phyloP scores from a whole-genome alignment of 2,797 vertebrate genomes.

The Girardinus metallicus region DNA sequence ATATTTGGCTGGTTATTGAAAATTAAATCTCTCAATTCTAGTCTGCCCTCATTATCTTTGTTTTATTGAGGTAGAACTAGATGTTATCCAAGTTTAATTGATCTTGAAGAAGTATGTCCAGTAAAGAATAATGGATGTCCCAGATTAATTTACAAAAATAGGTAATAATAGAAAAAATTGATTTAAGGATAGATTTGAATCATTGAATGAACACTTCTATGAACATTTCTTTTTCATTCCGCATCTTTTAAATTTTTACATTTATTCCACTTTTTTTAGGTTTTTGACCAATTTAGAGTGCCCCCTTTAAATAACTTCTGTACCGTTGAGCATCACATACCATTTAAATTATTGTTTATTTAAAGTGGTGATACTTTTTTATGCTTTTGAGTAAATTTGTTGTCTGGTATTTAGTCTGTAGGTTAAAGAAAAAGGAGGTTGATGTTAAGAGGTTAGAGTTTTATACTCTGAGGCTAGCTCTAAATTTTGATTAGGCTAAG shows the following conservation, averaged over 20 bases:
- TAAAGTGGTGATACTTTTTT: not conserved
- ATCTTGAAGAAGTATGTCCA: not conserved
- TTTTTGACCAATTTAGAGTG: not conserved
- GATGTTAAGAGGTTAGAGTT: slow-evolving; percentile 19
- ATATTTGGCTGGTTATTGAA: not conserved
- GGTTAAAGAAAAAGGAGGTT: slow-evolving; percentile 15
- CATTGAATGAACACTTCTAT: not conserved
- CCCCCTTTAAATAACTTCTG: not conserved
- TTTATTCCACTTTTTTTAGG: not conserved
- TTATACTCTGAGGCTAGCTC: slow-evolving; percentile 13
- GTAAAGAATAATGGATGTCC: not conserved
- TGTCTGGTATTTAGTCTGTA: not conserved
- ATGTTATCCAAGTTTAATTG: not conserved
- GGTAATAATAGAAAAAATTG: not conserved
- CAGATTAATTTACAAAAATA: not conserved
- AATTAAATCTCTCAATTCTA: not conserved
- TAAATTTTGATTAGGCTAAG: slow-evolving; percentile 42
- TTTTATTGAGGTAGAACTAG: not conserved
- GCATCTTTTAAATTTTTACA: not conserved
- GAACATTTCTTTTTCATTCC: not conserved
- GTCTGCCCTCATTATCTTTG: not conserved
- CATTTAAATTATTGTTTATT: not conserved
- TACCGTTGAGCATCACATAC: not conserved
- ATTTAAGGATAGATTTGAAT: not conserved
- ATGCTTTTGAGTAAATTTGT: not conserved